phyloP scores from a whole-genome alignment of 2,888 invertebrate genomes.

The Urechis unicinctus region DNA sequence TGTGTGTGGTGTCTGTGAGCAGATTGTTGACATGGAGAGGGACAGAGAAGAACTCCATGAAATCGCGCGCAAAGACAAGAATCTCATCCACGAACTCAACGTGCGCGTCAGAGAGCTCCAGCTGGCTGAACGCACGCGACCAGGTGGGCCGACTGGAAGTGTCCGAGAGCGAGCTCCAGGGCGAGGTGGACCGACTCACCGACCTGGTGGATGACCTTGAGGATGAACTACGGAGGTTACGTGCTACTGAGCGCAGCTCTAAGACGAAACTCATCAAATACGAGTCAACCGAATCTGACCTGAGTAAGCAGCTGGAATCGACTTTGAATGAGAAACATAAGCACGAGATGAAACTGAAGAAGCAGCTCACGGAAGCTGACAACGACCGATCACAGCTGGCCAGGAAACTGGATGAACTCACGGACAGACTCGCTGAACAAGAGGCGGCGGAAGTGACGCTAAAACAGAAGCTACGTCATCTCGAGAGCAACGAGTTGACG shows the following conservation, averaged over 20 bases:
- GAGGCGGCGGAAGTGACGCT: background rate
- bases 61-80: conserved; percentile 40
- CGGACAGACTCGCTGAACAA: conserved; percentile 1
- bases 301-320: background rate
- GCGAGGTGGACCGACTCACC: background rate
- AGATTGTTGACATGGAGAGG: conserved; percentile 38
- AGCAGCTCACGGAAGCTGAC: background rate
- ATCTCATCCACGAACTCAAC: conserved; percentile 41
- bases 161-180: background rate
- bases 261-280: background rate
- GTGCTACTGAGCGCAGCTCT: background rate
- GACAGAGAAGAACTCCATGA: conserved; percentile 42
- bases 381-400: background rate
- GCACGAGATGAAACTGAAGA: background rate
- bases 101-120: conserved; percentile 36
- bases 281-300: background rate
- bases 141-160: conserved; percentile 10
- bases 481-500: background rate
- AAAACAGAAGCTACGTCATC: background rate
- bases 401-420: background rate
- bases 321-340: background rate
- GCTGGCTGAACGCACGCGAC: conserved; percentile 33
- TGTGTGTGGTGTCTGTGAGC: no score
- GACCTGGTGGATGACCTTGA: background rate
- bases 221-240: background rate